Evolutionary conservation across 2,797 vertebrate species (phyloP), one percentile per base, ranked within the genome.

Genomic region (Darevskia nairensis): DNA sequence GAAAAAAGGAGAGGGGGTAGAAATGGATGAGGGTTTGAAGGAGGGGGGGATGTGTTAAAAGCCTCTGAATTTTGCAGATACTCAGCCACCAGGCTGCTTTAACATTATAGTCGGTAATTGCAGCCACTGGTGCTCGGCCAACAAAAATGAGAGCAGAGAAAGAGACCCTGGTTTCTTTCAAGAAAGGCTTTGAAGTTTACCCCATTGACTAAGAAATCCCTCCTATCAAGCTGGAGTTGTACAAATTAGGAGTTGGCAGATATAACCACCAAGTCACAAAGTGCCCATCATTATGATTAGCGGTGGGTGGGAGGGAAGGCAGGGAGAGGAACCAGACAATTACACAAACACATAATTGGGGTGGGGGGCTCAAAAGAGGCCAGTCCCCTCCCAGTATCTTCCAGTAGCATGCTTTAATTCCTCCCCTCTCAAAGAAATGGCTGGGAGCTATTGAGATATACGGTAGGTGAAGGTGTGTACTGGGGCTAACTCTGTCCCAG

Each of bases 111-210:
- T 59, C 0, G 72, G 32, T 64, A 80, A 44, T 64, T 85, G 86
- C 61, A 55, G 59, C 44, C 1, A 5, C 69, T 81, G 21, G 77
- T 32, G 21, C 35, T 8, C 69, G 15, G 86, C 77, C 71, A 44
- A 17, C 27, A 80, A 87, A 84, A 84, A 61, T 0, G 83, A 11
- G 39, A 11, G 3, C 4, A 90, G 69, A 64, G 74, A 64, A 13
- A 72, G 85, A 82, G 89, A 87, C 1, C 39, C 39, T 0, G 1
- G 7, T 19, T 4, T 0, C 61, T 89, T 91, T 64, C 69, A 83
- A 75, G 71, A 77, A 55, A 21, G 35, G 19, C 64, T 90, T 88
- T 85, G 86, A 90, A 88, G 78, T 66, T 61, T 25, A 9, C 77
- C 50, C 77, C 71, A 25, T 21, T 61, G 69, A 68, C 27, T 77